Evolutionary conservation across 2,113 vertebrate genomes (phyloP).

Genomic region (Gasterosteus aculeatus): DNA sequence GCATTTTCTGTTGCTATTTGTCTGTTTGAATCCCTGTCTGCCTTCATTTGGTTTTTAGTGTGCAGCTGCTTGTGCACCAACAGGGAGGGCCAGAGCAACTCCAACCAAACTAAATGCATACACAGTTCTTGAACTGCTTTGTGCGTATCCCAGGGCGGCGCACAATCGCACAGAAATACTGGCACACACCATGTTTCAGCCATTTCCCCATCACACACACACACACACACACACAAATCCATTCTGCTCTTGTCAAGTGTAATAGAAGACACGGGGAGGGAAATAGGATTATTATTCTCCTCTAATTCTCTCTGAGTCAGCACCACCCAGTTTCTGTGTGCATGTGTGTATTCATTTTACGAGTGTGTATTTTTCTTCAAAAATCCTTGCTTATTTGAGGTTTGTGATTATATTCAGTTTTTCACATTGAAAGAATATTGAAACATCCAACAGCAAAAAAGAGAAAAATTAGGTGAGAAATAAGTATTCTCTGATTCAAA

Average conservation of each 20-base stretch:
- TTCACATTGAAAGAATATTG: constrained; percentile 24
- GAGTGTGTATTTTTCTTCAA: constrained; percentile 11
- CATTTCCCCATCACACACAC: background rate
- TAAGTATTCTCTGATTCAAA: background rate
- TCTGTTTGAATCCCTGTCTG: background rate
- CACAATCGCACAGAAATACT: background rate
- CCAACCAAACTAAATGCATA: background rate
- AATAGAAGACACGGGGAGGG: constrained; percentile 65
- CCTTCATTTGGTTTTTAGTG: background rate
- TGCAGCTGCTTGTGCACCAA: background rate
- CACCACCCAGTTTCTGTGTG: constrained; percentile 33
- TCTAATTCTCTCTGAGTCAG: constrained; percentile 73
- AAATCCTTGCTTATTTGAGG: background rate
- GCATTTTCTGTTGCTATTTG: background rate
- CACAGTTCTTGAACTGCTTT: background rate
- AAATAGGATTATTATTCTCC: constrained; percentile 74
- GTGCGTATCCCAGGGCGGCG: background rate
- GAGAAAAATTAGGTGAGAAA: background rate
- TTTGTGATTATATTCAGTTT: background rate
- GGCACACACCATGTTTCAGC: background rate
- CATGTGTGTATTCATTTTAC: constrained; percentile 8
- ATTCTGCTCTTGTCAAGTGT: constrained; percentile 49
- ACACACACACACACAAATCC: constrained; percentile 15
- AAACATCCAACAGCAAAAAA: constrained; percentile 6
- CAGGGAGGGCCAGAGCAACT: background rate